Conservation (phyloP, 2,113 vertebrate species). For the Otus sunia region DNA sequence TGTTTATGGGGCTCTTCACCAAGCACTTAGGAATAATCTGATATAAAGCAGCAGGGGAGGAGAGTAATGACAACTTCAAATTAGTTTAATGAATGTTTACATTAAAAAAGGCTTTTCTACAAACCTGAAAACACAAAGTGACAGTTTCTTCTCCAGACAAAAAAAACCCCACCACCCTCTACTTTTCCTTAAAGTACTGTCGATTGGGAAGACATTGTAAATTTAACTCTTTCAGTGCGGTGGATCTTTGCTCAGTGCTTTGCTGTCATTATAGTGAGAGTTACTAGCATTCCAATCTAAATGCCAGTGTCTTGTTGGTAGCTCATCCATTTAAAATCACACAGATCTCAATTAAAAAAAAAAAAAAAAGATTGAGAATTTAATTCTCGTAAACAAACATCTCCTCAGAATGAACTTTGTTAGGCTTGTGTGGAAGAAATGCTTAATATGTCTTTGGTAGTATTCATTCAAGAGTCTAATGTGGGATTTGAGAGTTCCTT, state of each 20-base stretch:
- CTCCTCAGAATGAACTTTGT: not conserved
- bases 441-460: not conserved
- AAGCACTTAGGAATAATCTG: slow-evolving; percentile 88
- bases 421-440: not conserved
- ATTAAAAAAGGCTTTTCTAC: slow-evolving; percentile 80
- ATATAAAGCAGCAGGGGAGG: slow-evolving; percentile 89
- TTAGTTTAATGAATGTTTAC: slow-evolving; percentile 92
- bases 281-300: not conserved
- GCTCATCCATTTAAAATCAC: slow-evolving; percentile 63
- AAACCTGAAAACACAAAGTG: slow-evolving; percentile 79
- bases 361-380: not conserved
- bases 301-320: not conserved
- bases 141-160: slow-evolving; percentile 72
- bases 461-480: not conserved
- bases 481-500: not conserved
- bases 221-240: slow-evolving; percentile 62
- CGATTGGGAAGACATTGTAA: not conserved
- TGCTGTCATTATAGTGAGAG: not conserved
- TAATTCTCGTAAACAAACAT: not conserved
- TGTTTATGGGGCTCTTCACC: slow-evolving; percentile 85
- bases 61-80: slow-evolving; percentile 88
- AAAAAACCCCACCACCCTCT: not conserved
- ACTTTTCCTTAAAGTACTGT: slow-evolving; percentile 4
- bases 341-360: not conserved
- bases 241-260: not conserved